Evolutionary conservation across 2,888 invertebrate species (phyloP), one percentile per base, ranked within the genome.

Genomic region (Agrotis segetum): DNA sequence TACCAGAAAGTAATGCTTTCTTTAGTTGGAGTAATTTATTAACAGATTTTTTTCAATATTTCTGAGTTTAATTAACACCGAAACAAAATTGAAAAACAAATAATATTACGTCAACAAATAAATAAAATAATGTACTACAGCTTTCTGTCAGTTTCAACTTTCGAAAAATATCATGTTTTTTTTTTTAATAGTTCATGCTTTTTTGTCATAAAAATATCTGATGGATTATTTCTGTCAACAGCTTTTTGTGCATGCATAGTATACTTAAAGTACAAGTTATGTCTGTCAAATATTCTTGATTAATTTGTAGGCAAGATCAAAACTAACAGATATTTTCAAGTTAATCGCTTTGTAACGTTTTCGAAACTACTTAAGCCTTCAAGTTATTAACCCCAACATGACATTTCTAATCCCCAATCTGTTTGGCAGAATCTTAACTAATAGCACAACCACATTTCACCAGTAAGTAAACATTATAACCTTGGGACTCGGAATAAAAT

Each of bases 301-400:
- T n/a, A n/a, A n/a, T n/a, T n/a, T n/a, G n/a, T 29, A 63, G 9
- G 6, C n/a, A 73, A 72, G 24, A 74, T 55, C 52, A 29, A 24
- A 50, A 60, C 47, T 78, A 78, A 70, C 64, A 67, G 58, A 70
- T 59, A 68, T 64, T 68, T 75, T 69, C 46, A 69, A 77, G 61
- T 70, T 5, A 73, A 64, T 79, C 9, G 46, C 66, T 73, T 65
- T 71, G 67, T 72, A 63, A 66, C 55, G 58, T 71, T 44, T 72
- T 71, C 79, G 76, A 82, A 68, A 72, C 61, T 66, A 63, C 49
- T 7, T 6, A 34, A 34, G 34, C 34, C 16, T 24, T 34, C 14
- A 50, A 13, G 19, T n/a, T 19, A 40, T 11, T 40, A 40, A 40
- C 11, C 40, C 40, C 40, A 40, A 40, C 11, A 40, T 40, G 40